Percentiles rank a stretch among this genome's conserved stretches.
Evolutionary conservation across 2,888 invertebrate genomes (phyloP).

Genomic region (Morpho helenor): DNA sequence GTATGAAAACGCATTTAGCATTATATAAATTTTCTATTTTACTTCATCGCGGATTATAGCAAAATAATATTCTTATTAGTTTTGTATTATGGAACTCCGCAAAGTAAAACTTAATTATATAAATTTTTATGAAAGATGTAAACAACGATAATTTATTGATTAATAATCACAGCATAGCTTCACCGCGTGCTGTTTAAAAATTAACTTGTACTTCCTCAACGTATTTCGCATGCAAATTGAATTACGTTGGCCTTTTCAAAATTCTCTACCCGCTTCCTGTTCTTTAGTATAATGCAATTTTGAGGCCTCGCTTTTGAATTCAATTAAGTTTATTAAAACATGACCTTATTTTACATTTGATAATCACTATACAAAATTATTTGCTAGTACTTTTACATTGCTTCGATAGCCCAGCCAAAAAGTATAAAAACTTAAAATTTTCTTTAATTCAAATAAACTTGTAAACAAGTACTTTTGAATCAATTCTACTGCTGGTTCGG

Average conservation of each 20-base stretch:
- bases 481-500: too few relatives aligned
- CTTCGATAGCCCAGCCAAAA: not conserved
- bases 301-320: not conserved
- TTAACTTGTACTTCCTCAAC: slow-evolving; percentile 4
- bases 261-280: not conserved
- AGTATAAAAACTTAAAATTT: not conserved
- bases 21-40: too few relatives aligned
- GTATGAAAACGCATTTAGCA: too few relatives aligned
- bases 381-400: not conserved
- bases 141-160: slow-evolving; percentile 16
- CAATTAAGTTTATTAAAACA: not conserved
- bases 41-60: too few relatives aligned
- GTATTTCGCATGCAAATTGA: slow-evolving; percentile 17
- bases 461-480: too few relatives aligned
- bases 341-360: not conserved
- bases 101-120: too few relatives aligned
- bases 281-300: not conserved
- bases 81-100: too few relatives aligned
- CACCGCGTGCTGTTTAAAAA: slow-evolving; percentile 18
- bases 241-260: slow-evolving; percentile 7
- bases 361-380: not conserved
- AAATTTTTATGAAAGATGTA: too few relatives aligned
- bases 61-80: too few relatives aligned
- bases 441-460: not conserved
- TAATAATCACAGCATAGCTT: slow-evolving; percentile 12